Conservation (phyloP, 2,888 invertebrate genomes). For the Balanococcus diminutus region DNA sequence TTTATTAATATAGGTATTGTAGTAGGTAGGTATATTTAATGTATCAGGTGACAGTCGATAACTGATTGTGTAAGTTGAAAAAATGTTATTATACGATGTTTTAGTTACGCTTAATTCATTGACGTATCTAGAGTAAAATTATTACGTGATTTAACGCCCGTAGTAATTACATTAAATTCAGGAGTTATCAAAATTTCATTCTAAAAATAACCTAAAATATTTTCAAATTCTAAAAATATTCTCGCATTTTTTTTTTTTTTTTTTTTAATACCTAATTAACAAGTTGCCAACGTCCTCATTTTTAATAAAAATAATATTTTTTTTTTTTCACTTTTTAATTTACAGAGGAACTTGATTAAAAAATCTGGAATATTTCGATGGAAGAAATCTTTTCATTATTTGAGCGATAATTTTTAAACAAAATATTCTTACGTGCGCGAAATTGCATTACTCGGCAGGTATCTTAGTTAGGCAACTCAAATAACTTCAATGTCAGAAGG, state of each 20-base stretch:
- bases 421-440: background rate
- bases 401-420: background rate
- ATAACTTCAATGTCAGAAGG: background rate
- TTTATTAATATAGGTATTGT: background rate
- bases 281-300: background rate
- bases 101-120: slow-evolving; percentile 43
- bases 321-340: background rate
- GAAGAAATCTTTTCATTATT: background rate
- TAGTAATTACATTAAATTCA: slow-evolving; percentile 29
- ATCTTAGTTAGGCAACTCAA: background rate
- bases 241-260: background rate
- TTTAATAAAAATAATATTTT: background rate
- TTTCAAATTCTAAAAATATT: background rate
- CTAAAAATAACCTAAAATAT: background rate
- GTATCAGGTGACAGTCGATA: background rate
- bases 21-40: background rate
- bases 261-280: no score
- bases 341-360: background rate
- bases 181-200: slow-evolving; percentile 16
- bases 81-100: slow-evolving; percentile 44
- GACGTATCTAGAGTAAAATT: slow-evolving; percentile 37
- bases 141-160: slow-evolving; percentile 41
- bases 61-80: slow-evolving; percentile 31
- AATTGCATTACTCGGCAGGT: background rate
- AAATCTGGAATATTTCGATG: background rate